Evolutionary conservation across 2,888 invertebrate species (phyloP), one percentile per base, ranked within the genome.

Genomic region (Cephus sareptanus): DNA sequence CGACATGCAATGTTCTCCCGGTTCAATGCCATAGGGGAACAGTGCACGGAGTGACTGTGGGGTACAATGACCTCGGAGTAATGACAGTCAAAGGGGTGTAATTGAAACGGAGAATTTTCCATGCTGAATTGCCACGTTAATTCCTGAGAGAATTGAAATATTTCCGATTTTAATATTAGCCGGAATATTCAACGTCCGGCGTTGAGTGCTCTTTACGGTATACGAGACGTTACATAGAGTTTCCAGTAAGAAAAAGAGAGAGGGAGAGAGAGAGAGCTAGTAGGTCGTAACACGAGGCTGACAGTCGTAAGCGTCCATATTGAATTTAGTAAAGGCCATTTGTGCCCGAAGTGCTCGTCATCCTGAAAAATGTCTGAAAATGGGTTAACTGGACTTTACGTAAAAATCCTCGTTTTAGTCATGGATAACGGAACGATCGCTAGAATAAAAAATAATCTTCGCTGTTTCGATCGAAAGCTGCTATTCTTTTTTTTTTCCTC

Each of bases 191-290:
- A 56, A 56, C 56, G 56, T 56, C 23, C 23, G 56, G 23, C 23
- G 56, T 56, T 9, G 23, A 56, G 23, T 56, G 2, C 23, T 23
- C 56, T 56, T 56, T 23, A 56, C 56, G 23, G 56, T 56, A 23
- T 56, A 56, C 56, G 56, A 56, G 56, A 56, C 2, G 23, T 56
- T 23, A 15, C 15, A 9, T 56, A 9, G 78, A 77, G 76, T 73
- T 79, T 73, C 33, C 12, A 11, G 37, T 68, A 68, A 35, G 37
- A 75, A 23, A 15, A 30, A 77, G 79, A 79, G 79, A 77, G 79
- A 76, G 75, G 70, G 73, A 74, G 79, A 75, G 73, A 74, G 79
- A 75, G 79, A 80, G 75, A 75, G 71, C 77, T 74, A 78, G 80
- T 81, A 79, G 80, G 75, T 77, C 73, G 79, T 56, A 71, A 15